A percentile compares a stretch with the other conserved stretches of the same genome.
phyloP scores from a whole-genome alignment of 2,797 vertebrate species.

The Liasis olivaceus region DNA sequence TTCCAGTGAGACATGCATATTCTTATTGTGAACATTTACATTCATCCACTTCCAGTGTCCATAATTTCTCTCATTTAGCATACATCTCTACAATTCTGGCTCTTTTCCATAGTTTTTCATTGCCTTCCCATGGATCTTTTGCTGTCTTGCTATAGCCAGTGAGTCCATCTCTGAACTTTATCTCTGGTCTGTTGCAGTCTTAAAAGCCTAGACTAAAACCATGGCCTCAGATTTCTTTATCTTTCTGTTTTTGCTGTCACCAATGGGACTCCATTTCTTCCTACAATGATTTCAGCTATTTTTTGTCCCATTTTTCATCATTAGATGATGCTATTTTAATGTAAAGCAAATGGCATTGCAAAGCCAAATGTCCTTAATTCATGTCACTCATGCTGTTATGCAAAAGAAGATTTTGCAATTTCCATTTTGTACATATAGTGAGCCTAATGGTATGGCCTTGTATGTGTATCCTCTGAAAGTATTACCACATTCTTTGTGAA shows the following conservation, averaged over 20 bases:
- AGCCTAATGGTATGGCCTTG: conserved; percentile 11
- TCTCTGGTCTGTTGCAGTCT: not conserved
- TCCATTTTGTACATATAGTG: conserved; percentile 13
- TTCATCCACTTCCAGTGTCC: not conserved
- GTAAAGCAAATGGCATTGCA: conserved; percentile 40
- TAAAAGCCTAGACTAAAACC: not conserved
- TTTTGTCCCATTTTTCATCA: not conserved
- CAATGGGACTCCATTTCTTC: not conserved
- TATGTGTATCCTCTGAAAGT: conserved; percentile 9
- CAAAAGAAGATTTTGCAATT: conserved; percentile 29
- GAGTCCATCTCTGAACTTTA: not conserved
- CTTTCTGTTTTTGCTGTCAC: not conserved
- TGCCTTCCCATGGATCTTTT: not conserved
- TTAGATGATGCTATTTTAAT: conserved; percentile 32
- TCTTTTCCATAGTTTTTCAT: not conserved
- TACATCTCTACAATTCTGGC: not conserved
- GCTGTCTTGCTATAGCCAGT: not conserved
- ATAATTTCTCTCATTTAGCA: not conserved
- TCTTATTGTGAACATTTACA: not conserved
- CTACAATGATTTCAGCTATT: not conserved
- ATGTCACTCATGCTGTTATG: conserved; percentile 23
- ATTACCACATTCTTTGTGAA: conserved; percentile 5
- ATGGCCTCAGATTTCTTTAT: not conserved
- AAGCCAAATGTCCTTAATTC: conserved; percentile 39
- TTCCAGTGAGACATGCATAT: not conserved